These are phyloP conservation scores for Sylvilagus bachmani DNA, from an alignment of 2,113 vertebrate genomes.

Conservation along the genomic window DNA sequence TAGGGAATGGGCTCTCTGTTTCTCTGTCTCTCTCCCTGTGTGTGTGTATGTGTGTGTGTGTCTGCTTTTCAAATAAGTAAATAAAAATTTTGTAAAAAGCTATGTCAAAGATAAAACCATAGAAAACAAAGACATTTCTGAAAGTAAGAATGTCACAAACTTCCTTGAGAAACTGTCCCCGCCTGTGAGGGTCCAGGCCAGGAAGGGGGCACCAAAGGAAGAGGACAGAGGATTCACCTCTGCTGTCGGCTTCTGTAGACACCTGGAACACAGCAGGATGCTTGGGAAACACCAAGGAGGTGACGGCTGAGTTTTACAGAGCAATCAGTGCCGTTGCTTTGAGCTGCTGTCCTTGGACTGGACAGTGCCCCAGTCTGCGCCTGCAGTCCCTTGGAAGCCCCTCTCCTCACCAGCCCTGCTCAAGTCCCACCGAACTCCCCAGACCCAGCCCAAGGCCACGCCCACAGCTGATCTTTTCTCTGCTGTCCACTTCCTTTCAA, in stretches of 20 bases:
- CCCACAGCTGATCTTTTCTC: neutral
- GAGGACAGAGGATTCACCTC: neutral
- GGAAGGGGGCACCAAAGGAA: neutral
- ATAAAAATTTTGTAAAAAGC: no score
- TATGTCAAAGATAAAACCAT: neutral
- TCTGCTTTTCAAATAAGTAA: no score
- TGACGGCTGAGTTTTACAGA: neutral
- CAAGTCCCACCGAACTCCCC: neutral
- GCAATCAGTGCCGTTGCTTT: neutral
- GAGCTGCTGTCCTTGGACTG: neutral
- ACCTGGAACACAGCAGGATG: neutral
- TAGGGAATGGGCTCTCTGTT: no score
- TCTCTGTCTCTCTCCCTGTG: no score
- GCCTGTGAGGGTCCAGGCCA: neutral
- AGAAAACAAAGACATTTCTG: conserved; percentile 46
- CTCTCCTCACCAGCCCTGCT: neutral
- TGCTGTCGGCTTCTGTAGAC: neutral
- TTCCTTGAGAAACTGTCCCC: neutral
- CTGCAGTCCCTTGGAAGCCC: no score
- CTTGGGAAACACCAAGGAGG: neutral
- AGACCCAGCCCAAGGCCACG: neutral
- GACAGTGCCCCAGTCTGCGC: accelerated
- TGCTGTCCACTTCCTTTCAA: accelerated
- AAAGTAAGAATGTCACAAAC: neutral
- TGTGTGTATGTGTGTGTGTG: no score